Percentiles rank a stretch among this genome's conserved stretches.
Conservation (phyloP, 2,113 vertebrate genomes). For the Aramus guarauna region DNA sequence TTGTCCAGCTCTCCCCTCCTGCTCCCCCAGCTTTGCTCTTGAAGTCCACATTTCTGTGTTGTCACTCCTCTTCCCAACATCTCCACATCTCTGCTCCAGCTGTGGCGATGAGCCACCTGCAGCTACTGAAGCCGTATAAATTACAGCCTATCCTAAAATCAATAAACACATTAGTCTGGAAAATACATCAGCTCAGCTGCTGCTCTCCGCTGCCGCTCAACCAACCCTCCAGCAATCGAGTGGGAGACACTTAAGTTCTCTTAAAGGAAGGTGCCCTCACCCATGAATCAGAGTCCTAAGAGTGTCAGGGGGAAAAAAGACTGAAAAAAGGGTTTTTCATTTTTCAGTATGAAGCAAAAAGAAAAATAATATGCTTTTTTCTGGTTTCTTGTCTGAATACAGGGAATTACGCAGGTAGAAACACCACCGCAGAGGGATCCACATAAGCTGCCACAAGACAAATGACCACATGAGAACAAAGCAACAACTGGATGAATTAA, state of each 20-base stretch:
- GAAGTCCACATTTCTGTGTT: neutral
- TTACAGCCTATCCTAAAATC: neutral
- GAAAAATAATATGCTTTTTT: neutral
- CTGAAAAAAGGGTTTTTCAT: neutral
- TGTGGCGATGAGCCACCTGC: neutral
- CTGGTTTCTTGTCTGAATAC: neutral
- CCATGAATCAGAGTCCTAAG: neutral
- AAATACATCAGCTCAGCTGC: neutral
- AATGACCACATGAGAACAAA: neutral
- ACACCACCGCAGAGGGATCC: accelerated
- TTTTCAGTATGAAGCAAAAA: neutral
- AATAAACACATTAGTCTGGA: neutral
- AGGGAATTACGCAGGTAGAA: neutral
- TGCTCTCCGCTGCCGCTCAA: neutral
- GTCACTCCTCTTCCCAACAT: neutral
- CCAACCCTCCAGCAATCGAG: neutral
- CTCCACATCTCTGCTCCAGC: neutral
- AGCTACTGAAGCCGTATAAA: neutral
- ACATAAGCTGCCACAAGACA: neutral
- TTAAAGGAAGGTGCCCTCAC: neutral
- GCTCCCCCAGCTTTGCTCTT: no score
- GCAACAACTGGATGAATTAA: neutral
- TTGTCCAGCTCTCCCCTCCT: accelerated
- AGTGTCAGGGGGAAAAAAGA: neutral
- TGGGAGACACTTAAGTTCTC: neutral